Evolutionary conservation across 2,797 vertebrate genomes (phyloP), one percentile per base, ranked within the genome.

Genomic region (Peromyscus melanophrys): DNA sequence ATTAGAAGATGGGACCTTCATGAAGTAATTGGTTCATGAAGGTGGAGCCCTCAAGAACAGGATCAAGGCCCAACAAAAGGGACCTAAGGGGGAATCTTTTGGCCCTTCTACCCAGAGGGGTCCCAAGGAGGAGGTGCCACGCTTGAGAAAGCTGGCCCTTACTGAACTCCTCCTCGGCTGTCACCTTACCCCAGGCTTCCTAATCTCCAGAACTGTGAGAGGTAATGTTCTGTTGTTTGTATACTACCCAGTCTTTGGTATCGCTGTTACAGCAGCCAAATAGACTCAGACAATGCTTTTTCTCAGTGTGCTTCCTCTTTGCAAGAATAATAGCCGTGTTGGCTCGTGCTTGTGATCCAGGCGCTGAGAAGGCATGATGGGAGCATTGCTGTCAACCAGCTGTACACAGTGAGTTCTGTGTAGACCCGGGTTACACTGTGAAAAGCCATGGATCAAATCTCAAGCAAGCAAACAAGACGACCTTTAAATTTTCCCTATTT

Each of bases 221-320:
- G 55, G n/a, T 14, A 57, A 29, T 49, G 34, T 71, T 13, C 11
- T 73, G 11, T 43, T 43, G 11, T 84, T 52, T 76, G 43, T 23
- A 29, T 43, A 16, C n/a, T 8, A 55, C 49, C 21, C 19, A 8
- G 75, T 9, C 75, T 67, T 3, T 61, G 25, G 16, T n/a, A 31
- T 57, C 37, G 16, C 43, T 17, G 13, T n/a, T 21, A 46, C 9
- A 86, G 73, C n/a, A 43, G 29, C 40, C 40, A 49, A 46, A 55
- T 12, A 85, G 25, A 57, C 37, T 11, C 19, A 46, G 37, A 52
- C 27, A 40, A 55, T 73, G 73, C 11, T 65, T 96, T 95, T 73
- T 92, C 89, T 55, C 57, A 2, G 11, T 69, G 27, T 55, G 69
- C 89, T 80, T 76, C 49, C 92, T 92, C 92, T 92, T 93, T 89